A percentile compares a stretch with the other conserved stretches of the same genome.
These are phyloP conservation scores for Polypterus bichir DNA, from an alignment of 2,113 vertebrate species.

Conservation along the genomic window DNA sequence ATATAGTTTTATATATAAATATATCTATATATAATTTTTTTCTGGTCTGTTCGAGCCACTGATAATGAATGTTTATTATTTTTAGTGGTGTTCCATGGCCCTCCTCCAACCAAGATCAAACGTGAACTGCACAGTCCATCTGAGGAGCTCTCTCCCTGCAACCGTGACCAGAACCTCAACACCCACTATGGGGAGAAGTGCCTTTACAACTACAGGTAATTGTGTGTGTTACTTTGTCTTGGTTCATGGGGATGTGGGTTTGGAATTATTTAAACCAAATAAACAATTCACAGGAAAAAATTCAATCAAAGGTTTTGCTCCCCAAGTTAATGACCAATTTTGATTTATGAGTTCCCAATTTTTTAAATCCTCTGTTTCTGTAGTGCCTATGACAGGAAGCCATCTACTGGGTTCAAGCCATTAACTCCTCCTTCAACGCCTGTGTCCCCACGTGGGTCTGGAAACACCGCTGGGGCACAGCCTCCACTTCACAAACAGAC, in stretches of 20 bases:
- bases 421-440: slow-evolving; percentile 80
- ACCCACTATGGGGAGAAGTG: slow-evolving; percentile 89
- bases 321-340: too few relatives aligned
- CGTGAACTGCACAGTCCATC: slow-evolving; percentile 76
- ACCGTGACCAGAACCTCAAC: slow-evolving; percentile 69
- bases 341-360: neutral
- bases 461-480: slow-evolving; percentile 25
- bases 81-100: slow-evolving; percentile 89
- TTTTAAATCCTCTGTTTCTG: neutral
- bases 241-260: too few relatives aligned
- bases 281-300: too few relatives aligned
- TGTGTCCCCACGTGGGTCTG: slow-evolving; percentile 53
- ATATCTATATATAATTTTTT: neutral
- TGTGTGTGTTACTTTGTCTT: neutral
- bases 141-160: slow-evolving; percentile 74
- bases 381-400: slow-evolving; percentile 95
- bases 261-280: too few relatives aligned
- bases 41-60: slow-evolving; percentile 6
- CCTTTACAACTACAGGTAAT: slow-evolving; percentile 96
- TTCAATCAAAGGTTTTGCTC: too few relatives aligned
- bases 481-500: slow-evolving; percentile 30
- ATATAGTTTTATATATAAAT: neutral
- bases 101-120: slow-evolving; percentile 85
- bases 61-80: neutral
- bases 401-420: slow-evolving; percentile 79